These are phyloP conservation scores for Elaphurus davidianus DNA, from an alignment of 2,113 vertebrate genomes.

Conservation along the genomic window DNA sequence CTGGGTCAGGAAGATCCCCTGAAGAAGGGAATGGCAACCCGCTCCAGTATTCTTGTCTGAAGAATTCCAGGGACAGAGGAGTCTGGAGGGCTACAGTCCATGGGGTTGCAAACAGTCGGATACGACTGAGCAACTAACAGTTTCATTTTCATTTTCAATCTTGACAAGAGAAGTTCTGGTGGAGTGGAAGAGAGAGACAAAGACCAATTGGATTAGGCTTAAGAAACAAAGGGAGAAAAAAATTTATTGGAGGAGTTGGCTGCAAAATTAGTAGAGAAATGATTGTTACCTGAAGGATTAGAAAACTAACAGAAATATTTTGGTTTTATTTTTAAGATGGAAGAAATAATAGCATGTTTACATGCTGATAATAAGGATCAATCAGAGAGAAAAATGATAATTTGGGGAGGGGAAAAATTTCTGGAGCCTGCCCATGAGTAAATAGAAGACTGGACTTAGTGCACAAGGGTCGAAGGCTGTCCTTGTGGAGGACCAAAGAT, in stretches of 20 bases:
- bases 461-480: not conserved
- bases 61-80: not conserved
- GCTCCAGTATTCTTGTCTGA: not conserved
- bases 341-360: not conserved
- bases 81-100: not conserved
- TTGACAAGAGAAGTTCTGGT: not conserved
- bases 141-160: not conserved
- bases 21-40: not conserved
- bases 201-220: not conserved
- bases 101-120: rapidly evolving
- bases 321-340: not conserved
- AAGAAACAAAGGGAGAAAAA: not conserved
- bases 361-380: not conserved
- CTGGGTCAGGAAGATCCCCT: not conserved
- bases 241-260: not conserved
- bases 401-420: not conserved
- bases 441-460: not conserved
- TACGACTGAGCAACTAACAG: not conserved
- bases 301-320: not conserved
- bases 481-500: no score
- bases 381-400: not conserved
- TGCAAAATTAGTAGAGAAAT: not conserved
- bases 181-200: not conserved
- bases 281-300: not conserved
- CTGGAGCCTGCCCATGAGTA: not conserved